phyloP scores from a whole-genome alignment of 2,797 vertebrate genomes.

The Sebastes minor region DNA sequence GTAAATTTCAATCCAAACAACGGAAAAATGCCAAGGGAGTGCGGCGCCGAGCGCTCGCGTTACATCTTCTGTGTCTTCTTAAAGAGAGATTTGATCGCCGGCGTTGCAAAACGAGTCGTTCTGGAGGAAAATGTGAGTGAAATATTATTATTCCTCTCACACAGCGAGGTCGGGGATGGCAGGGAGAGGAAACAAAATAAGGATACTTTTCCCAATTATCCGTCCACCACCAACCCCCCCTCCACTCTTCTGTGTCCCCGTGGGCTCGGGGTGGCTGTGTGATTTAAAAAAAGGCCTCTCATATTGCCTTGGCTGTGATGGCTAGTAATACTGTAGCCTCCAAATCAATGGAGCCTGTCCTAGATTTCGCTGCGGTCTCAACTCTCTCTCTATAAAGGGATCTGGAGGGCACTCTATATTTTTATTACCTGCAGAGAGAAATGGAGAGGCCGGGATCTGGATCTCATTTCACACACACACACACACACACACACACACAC shows the following conservation, averaged over 20 bases:
- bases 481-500: not conserved
- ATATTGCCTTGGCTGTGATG: constrained; percentile 81
- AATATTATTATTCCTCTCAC: constrained; percentile 22
- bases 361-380: constrained; percentile 79
- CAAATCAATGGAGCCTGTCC: constrained; percentile 85
- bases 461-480: constrained; percentile 74
- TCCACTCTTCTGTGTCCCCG: constrained; percentile 48
- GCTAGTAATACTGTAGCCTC: constrained; percentile 84
- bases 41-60: not conserved
- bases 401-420: constrained; percentile 82
- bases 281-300: constrained; percentile 80
- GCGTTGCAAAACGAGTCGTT: not conserved
- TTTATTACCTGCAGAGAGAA: constrained; percentile 84
- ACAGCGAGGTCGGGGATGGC: not conserved
- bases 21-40: constrained; percentile 14
- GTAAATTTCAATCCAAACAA: constrained; percentile 49
- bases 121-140: constrained; percentile 18
- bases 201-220: constrained; percentile 62
- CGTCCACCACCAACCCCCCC: not conserved
- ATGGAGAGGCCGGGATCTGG: constrained; percentile 78
- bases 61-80: constrained; percentile 1
- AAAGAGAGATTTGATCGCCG: constrained; percentile 14
- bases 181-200: constrained; percentile 60
- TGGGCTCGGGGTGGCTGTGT: constrained; percentile 68
- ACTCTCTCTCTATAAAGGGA: constrained; percentile 84